Base-by-base conservation (phyloP, 1,140 invertebrate species). In the Bombus pyrosoma region DNA sequence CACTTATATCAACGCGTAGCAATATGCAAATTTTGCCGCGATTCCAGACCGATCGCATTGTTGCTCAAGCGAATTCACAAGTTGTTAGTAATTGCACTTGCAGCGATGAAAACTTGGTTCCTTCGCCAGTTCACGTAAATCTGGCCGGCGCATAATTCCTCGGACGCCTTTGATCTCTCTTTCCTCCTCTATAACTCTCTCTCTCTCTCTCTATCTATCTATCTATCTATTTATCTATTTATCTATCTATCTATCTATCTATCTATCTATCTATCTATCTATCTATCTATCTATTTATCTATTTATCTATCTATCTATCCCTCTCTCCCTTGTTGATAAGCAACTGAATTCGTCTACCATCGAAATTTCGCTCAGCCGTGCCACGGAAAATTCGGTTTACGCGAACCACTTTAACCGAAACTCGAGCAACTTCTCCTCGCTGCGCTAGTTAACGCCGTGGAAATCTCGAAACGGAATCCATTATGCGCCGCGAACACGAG, bases 401-500 rank as follows among this genome's bases (percentile, higher is more conserved):
- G 13, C 75, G 75, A 64, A 77, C 75, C 37, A 53, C 75, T 77
- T 77, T 77, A 41, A 37, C 57, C 57, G 59, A 62, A 77, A 77
- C 57, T 62, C 64, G 59, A 28, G 57, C 59, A 77, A 77, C 37
- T 77, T 77, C 37, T 66, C 75, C 53, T 41, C 57, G 75, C 57
- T 37, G 32, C 37, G 37, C 75, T 77, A 77, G 75, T 77, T 77
- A 77, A 64, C 75, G 59, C 59, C 28, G 57, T n/a, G 37, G 57
- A 77, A 77, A 77, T 77, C 75, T 59, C 59, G 75, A 77, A 77
- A 77, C 75, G 75, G 75, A 77, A 77, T 77, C 57, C 75, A 77
- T 77, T 77, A 77, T 64, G 75, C 75, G 28, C 37, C 37, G 53
- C 53, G 75, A 62, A 77, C 75, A 25, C 32, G 15, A 37, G 57